These are phyloP conservation scores for Menidia menidia DNA, from an alignment of 2,797 vertebrate genomes.

Conservation along the genomic window DNA sequence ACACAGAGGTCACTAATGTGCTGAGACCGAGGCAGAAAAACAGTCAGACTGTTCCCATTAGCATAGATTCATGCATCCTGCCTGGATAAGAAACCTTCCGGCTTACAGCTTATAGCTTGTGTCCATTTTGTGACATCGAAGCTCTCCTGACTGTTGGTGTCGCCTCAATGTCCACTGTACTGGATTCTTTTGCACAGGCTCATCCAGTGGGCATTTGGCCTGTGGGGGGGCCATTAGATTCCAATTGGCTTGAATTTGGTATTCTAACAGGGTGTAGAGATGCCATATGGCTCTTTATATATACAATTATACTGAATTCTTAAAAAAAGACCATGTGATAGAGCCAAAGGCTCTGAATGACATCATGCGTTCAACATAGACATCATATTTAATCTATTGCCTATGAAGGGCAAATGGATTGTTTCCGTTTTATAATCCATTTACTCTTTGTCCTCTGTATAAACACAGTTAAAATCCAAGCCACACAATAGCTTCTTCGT, in stretches of 20 bases:
- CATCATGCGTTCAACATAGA: not conserved
- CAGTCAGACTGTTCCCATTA: not conserved
- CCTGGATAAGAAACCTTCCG: not conserved
- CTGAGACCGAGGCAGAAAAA: constrained; percentile 8
- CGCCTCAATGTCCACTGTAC: too few species aligned
- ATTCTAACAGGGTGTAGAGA: too few species aligned
- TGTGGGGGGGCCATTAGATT: too few species aligned
- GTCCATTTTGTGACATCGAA: too few species aligned
- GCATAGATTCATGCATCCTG: too few species aligned
- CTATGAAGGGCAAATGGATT: not conserved
- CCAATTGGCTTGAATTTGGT: too few species aligned
- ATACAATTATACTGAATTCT: too few species aligned
- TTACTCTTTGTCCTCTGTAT: not conserved
- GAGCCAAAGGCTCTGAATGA: not conserved
- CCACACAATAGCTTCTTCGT: not conserved
- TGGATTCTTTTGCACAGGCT: too few species aligned
- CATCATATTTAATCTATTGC: not conserved
- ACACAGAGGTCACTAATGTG: not conserved
- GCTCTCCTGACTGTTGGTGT: too few species aligned
- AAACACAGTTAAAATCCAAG: not conserved
- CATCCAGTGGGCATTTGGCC: too few species aligned
- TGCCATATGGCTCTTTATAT: too few species aligned
- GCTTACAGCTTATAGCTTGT: not conserved
- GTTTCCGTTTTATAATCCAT: not conserved
- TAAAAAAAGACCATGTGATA: too few species aligned